phyloP scores from a whole-genome alignment of 2,797 vertebrate genomes.

The Anas flavirostris region DNA sequence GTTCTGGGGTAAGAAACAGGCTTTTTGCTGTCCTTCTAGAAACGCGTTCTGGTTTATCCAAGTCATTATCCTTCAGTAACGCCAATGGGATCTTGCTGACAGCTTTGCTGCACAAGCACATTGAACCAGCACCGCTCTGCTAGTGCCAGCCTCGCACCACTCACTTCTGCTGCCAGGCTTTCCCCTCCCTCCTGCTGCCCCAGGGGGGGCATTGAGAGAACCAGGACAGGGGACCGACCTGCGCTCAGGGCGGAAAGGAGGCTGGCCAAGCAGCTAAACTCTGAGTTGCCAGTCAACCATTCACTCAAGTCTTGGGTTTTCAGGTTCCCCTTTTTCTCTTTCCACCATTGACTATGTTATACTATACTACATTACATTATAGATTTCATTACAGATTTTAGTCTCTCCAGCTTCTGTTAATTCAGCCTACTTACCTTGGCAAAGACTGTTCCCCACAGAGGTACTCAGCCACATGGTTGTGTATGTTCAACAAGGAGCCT shows the following conservation, averaged over 20 bases:
- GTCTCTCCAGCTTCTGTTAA: background rate
- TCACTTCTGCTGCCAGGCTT: background rate
- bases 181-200: fast-evolving
- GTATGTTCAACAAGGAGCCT: background rate
- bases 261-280: background rate
- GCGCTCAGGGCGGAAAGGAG: background rate
- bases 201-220: fast-evolving
- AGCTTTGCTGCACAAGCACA: background rate
- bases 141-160: background rate
- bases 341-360: background rate
- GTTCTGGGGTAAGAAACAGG: background rate
- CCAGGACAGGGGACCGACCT: fast-evolving
- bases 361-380: background rate
- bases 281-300: background rate
- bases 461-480: background rate
- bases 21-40: background rate
- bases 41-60: background rate
- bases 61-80: background rate
- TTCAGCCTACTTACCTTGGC: background rate
- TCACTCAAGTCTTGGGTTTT: background rate
- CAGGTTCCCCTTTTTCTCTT: background rate
- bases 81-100: background rate
- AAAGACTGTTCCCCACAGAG: background rate
- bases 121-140: background rate
- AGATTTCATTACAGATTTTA: background rate